Evolutionary conservation across 2,113 vertebrate species (phyloP).

Genomic region (Coracopsis vasa): DNA sequence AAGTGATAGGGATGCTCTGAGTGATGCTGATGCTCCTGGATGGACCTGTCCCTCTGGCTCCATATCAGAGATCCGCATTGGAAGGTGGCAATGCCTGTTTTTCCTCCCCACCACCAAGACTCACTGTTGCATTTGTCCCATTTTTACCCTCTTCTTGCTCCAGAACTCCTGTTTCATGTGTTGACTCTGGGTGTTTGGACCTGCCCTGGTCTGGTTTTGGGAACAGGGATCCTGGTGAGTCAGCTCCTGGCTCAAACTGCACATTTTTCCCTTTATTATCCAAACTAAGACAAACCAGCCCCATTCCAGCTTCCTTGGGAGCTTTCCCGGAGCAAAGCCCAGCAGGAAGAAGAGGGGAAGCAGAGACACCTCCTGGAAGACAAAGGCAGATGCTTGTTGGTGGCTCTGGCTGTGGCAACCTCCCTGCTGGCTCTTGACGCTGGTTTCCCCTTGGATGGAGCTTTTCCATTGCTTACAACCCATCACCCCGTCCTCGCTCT

Average conservation of each 20-base stretch:
- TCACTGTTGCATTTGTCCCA: neutral
- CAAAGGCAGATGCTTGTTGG: neutral
- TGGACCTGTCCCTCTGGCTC: neutral
- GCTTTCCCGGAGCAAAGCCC: neutral
- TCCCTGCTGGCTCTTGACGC: neutral
- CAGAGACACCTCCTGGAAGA: neutral
- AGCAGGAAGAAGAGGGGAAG: neutral
- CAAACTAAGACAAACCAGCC: neutral
- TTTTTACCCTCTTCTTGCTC: neutral
- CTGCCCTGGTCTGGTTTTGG: neutral
- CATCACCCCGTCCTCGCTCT: rapidly evolving
- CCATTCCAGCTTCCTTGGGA: neutral
- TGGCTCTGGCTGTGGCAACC: neutral
- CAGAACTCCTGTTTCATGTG: neutral
- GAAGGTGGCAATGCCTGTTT: neutral
- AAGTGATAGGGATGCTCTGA: neutral
- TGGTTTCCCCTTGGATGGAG: neutral
- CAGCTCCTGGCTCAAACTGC: neutral
- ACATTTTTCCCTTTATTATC: conserved; percentile 27
- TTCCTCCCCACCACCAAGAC: neutral
- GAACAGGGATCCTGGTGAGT: conserved; percentile 32
- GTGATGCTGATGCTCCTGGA: neutral
- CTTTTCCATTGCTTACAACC: neutral
- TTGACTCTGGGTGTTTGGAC: neutral
- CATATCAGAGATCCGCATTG: rapidly evolving